Percentiles rank a stretch among this genome's conserved stretches.
Conservation (phyloP, 2,888 invertebrate species). For the Cheiracanthium punctorium region DNA sequence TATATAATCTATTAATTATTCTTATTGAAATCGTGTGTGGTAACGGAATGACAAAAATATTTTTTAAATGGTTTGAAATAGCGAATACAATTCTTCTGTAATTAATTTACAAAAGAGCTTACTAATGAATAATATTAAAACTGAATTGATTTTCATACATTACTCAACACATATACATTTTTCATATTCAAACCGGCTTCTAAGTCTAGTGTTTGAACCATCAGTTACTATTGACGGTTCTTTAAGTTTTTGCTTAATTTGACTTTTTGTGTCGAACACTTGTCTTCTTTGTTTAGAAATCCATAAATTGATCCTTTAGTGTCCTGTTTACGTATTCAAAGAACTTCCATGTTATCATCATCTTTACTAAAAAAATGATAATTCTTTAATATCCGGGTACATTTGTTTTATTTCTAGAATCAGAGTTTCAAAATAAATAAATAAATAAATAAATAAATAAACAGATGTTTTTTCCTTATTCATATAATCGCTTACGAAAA, state of each 20-base stretch:
- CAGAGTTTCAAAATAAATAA: no score
- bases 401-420: no score
- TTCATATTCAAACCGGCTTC: neutral
- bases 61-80: neutral
- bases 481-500: no score
- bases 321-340: neutral
- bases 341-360: conserved; percentile 4
- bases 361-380: neutral
- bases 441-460: no score
- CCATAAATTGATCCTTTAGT: neutral
- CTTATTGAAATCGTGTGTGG: neutral
- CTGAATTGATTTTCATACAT: neutral
- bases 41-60: conserved; percentile 1
- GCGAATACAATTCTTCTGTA: neutral
- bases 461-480: no score
- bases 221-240: neutral
- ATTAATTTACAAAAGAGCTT: neutral
- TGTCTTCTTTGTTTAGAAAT: conserved; percentile 2
- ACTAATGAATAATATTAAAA: neutral
- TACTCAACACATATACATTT: neutral
- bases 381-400: neutral
- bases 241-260: neutral
- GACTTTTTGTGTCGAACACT: no score
- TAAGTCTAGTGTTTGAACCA: neutral
- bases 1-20: neutral